phyloP scores from a whole-genome alignment of 2,888 invertebrate genomes.

The Drosophila ustulata region DNA sequence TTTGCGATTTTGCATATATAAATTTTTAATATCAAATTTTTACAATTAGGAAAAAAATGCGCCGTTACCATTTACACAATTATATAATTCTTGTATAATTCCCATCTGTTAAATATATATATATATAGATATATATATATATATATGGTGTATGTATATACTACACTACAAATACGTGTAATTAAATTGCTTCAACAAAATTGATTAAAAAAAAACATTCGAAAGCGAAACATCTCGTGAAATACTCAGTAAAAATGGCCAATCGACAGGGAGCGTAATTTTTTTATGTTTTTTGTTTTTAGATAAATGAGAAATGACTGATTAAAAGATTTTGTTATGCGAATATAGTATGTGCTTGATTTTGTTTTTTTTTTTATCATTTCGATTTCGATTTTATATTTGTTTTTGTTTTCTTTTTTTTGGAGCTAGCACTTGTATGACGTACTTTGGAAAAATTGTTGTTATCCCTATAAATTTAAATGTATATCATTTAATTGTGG shows the following conservation, averaged over 20 bases:
- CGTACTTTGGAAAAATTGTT: slow-evolving; percentile 16
- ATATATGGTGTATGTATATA: slow-evolving; percentile 26
- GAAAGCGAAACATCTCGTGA: slow-evolving; percentile 25
- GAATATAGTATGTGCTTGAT: slow-evolving; percentile 8
- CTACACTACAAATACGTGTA: slow-evolving; percentile 19
- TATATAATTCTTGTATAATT: slow-evolving; percentile 52
- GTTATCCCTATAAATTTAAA: slow-evolving; percentile 25
- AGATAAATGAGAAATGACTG: slow-evolving; percentile 4
- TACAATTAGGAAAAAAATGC: slow-evolving; percentile 78
- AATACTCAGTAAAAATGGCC: slow-evolving; percentile 36
- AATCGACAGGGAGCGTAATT: slow-evolving; percentile 30
- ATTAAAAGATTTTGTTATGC: slow-evolving; percentile 4
- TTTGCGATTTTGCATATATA: slow-evolving; percentile 65
- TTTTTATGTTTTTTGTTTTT: background rate
- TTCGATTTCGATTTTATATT: background rate
- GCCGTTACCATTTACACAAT: slow-evolving; percentile 59
- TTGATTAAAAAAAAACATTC: slow-evolving; percentile 12
- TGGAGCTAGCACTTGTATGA: slow-evolving; percentile 6
- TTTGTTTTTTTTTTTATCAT: background rate
- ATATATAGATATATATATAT: slow-evolving; percentile 36
- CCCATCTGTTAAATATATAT: slow-evolving; percentile 57
- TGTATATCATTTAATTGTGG: slow-evolving; percentile 20
- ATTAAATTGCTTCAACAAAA: slow-evolving; percentile 11
- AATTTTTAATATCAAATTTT: slow-evolving; percentile 77
- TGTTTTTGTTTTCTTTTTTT: slow-evolving; percentile 1